Percentiles rank a stretch among this genome's conserved stretches.
Evolutionary conservation across 1,140 invertebrate genomes (phyloP).

Genomic region (Ephestia elutella): DNA sequence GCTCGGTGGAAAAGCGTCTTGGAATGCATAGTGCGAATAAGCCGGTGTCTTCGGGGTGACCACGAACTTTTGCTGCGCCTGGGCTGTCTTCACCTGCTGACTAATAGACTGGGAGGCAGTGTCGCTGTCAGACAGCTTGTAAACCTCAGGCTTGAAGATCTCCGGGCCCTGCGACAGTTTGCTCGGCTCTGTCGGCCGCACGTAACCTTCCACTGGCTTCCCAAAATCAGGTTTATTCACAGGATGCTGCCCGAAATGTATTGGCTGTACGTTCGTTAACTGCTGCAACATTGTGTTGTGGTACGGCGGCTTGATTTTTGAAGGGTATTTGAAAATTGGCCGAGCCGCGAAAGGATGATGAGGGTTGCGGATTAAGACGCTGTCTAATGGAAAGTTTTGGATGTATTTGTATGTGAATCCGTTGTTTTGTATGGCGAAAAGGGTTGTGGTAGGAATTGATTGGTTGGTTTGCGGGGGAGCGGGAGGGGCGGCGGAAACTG

Average conservation of each 20-base stretch:
- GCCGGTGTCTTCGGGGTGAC: conserved; percentile 28
- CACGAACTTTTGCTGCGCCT: conserved; percentile 35
- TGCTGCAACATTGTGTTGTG: conserved; percentile 55
- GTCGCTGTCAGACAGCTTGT: conserved; percentile 49
- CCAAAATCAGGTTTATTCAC: conserved; percentile 57
- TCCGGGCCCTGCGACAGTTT: conserved; percentile 42
- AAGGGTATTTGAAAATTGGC: conserved; percentile 47
- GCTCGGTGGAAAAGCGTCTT: conserved; percentile 57
- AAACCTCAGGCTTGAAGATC: conserved; percentile 60
- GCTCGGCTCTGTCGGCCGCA: conserved; percentile 42
- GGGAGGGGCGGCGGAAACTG: conserved; percentile 36
- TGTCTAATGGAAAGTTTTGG: conserved; percentile 55
- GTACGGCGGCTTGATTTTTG: conserved; percentile 44
- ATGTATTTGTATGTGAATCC: conserved; percentile 54
- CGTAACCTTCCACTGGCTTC: conserved; percentile 50
- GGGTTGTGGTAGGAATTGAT: conserved; percentile 68
- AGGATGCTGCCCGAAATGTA: conserved; percentile 58
- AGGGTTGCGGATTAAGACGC: conserved; percentile 46
- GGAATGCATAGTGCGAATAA: conserved; percentile 53
- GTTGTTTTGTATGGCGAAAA: conserved; percentile 52
- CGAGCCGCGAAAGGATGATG: conserved; percentile 49
- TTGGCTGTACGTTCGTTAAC: conserved; percentile 52
- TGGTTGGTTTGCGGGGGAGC: conserved; percentile 49
- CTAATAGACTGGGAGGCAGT: conserved; percentile 39
- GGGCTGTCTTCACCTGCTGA: conserved; percentile 33